phyloP scores from a whole-genome alignment of 2,888 invertebrate genomes.

The Boloria euphrosyne region DNA sequence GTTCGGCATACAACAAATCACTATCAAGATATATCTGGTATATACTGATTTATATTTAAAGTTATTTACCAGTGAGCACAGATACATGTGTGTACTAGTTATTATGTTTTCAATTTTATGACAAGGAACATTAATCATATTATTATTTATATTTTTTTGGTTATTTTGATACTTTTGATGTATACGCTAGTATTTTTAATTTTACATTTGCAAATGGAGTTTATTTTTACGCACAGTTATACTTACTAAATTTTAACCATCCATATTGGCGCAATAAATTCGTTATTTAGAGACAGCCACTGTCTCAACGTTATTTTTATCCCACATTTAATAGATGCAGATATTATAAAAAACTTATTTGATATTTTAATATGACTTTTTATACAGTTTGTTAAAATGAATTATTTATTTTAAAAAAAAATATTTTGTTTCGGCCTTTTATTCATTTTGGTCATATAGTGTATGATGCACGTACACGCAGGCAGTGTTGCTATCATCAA shows the following conservation, averaged over 20 bases:
- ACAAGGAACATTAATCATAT: not conserved
- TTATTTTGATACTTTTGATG: not conserved
- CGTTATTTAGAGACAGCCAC: too few relatives aligned
- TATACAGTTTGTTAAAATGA: constrained; percentile 1
- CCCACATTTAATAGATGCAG: too few relatives aligned
- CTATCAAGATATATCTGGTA: constrained; percentile 5
- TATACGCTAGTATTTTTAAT: too few relatives aligned
- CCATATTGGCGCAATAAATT: too few relatives aligned
- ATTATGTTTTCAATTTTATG: not conserved
- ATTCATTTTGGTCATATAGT: not conserved
- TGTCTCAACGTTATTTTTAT: too few relatives aligned
- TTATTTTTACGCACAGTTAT: too few relatives aligned
- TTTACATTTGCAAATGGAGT: too few relatives aligned
- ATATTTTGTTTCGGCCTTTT: constrained; percentile 3
- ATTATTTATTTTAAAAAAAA: constrained; percentile 15
- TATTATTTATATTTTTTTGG: not conserved
- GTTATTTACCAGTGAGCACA: constrained; percentile 7
- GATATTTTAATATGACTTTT: not conserved
- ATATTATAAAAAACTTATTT: too few relatives aligned
- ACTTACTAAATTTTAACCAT: too few relatives aligned
- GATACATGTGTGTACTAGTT: not conserved
- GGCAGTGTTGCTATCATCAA: constrained; percentile 2
- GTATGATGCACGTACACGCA: constrained; percentile 1
- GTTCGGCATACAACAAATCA: not conserved
- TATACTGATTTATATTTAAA: constrained; percentile 4